Base-by-base conservation (phyloP, 2,113 vertebrate species). In the Petromus typicus region DNA sequence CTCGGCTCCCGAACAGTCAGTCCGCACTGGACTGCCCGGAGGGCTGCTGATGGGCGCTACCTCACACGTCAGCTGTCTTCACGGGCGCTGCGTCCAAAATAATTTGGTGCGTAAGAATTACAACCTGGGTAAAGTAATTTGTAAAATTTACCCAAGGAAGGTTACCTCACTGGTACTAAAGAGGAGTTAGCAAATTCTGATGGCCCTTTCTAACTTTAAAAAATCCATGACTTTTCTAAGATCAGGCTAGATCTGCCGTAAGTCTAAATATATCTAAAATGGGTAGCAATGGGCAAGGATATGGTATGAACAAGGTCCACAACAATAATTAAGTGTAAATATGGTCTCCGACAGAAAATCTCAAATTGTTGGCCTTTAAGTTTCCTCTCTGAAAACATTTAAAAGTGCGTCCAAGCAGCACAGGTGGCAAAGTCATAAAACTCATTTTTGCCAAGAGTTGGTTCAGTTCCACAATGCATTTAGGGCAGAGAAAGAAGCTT, bases 361-460 rank as follows among this genome's bases (percentile, higher is more conserved):
- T 88, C 54, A 94, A 95, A 76, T 88, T 78, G 59, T 48, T 69
- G 90, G 85, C 90, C 85, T 43, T 34, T 80, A 80, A 94, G 30
- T 43, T 75, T 16, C 34, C 73, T 32, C 63, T 71, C 71, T 84
- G 20, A 64, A 97, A 93, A 82, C 4, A 14, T 1, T 56, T 40
- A 25, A 37, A 78, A 82, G 22, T 88, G 11, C 23, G 59, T 34
- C 25, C 73, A 79, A 71, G 37, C 91, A 45, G 73, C 54, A 7
- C 25, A 79, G 3, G 9, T 61, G 30, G 11, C 56, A 79, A 80
- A 82, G 20, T 66, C 81, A 63, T 32, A 86, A 45, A 90, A 66
- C 4, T 57, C 51, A 59, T 32, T 64, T 13, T 18, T 45, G 14
- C 18, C 48, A 56, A 51, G 11, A 37, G 45, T 63, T 81, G 71